Base-by-base conservation (phyloP, 2,888 invertebrate species). In the Meteorus colon region DNA sequence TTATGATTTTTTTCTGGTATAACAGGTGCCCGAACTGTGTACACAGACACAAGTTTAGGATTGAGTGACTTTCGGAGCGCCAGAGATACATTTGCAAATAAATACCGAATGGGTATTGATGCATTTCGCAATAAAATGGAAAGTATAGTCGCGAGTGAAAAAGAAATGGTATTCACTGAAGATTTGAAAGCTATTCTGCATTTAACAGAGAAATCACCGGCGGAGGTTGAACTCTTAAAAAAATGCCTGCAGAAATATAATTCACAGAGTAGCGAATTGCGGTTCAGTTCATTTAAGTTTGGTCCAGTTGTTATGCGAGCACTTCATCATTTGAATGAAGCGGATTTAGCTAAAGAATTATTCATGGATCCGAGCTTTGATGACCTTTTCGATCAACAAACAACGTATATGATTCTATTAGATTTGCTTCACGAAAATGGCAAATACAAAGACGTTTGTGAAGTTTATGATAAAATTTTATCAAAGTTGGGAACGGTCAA, bases 231-330 rank as follows among this genome's bases (percentile, higher is more conserved):
- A 8, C 89, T 96, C 24, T 86, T 94, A 1, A 83, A 91, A 10
- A 91, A 92, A 82, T 96, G 96, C 95, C 90, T 95, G 79, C 91
- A 92, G 87, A 94, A 93, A 93, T 96, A 94, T 84, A 93, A 94
- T 84, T 87, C 90, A 24, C 95, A 96, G 86, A 94, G 93, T 78
- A 91, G 92, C 79, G 93, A 94, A 80, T 87, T 94, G 74, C 90
- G 95, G 77, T 96, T 96, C 91, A 95, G 95, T n/a, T 94, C 92
- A 81, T 96, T 93, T 88, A 87, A 94, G 5, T 96, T 96, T 92
- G 96, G 96, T 0, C 95, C 96, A 4, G 94, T 96, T 16, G 92
- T 95, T 0, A 96, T 96, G 95, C 91, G 96, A 83, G 92, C 95
- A 91, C 94, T 94, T 77, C 91, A 96, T 87, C 90, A 92, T 82